Conservation (phyloP, 1,140 invertebrate genomes). For the Sweltsa coloradensis region DNA sequence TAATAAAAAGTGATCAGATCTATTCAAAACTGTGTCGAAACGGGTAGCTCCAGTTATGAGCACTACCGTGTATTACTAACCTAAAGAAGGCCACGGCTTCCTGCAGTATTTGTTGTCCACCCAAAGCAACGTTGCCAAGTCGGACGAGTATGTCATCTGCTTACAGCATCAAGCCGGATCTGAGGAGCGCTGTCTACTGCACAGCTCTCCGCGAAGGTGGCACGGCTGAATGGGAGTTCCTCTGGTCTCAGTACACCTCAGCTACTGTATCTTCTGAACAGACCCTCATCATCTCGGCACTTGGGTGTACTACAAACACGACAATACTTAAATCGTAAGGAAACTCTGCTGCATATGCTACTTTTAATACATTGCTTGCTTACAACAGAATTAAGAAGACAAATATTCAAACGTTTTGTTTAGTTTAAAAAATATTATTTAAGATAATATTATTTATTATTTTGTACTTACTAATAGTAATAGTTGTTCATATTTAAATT, state of each 20-base stretch:
- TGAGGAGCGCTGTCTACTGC: conserved; percentile 44
- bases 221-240: conserved; percentile 32
- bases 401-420: too few relatives aligned
- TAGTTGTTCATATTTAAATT: too few relatives aligned
- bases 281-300: conserved; percentile 1
- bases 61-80: neutral
- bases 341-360: too few relatives aligned
- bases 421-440: too few relatives aligned
- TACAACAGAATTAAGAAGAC: too few relatives aligned
- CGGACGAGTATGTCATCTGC: too few relatives aligned
- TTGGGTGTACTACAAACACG: conserved; percentile 10
- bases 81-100: neutral
- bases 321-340: too few relatives aligned
- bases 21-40: neutral
- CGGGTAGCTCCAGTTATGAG: neutral
- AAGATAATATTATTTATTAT: too few relatives aligned
- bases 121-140: too few relatives aligned
- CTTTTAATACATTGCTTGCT: too few relatives aligned
- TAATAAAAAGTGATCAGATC: neutral
- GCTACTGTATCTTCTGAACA: neutral
- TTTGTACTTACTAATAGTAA: too few relatives aligned
- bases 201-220: conserved; percentile 34
- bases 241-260: conserved; percentile 37
- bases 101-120: neutral
- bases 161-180: conserved; percentile 36